Conservation (phyloP, 2,113 vertebrate species). For the Dolichallabes microphthalmus region DNA sequence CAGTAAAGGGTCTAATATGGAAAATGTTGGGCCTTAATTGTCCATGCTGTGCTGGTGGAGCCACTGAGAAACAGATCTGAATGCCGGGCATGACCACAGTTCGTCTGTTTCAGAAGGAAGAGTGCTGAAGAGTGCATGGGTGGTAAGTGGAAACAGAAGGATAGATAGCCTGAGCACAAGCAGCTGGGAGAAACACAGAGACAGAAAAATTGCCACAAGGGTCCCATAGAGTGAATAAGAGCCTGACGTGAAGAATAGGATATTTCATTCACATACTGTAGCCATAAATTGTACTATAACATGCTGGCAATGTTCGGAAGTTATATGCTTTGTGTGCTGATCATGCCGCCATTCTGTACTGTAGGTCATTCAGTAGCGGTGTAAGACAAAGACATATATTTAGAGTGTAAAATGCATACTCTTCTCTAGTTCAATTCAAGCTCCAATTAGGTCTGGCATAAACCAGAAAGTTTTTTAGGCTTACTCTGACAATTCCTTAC, state of each 20-base stretch:
- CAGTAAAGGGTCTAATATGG: slow-evolving; percentile 66
- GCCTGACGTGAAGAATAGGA: not conserved
- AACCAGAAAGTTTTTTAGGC: not conserved
- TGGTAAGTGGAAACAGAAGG: slow-evolving; percentile 42
- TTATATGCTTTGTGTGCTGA: not conserved
- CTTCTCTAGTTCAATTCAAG: not conserved
- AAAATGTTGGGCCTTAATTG: slow-evolving; percentile 68
- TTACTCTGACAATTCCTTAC: not conserved
- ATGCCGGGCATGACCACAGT: slow-evolving; percentile 46
- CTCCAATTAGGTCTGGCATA: not conserved
- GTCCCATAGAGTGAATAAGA: not conserved
- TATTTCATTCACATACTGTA: not conserved
- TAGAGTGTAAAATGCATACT: not conserved
- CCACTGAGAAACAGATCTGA: slow-evolving; percentile 50
- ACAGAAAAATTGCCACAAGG: slow-evolving; percentile 41
- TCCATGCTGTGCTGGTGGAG: slow-evolving; percentile 59
- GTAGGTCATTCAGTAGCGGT: not conserved
- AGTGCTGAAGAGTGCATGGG: slow-evolving; percentile 31
- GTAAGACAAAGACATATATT: not conserved
- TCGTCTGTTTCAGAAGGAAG: slow-evolving; percentile 40
- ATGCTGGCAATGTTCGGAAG: no score
- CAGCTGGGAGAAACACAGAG: slow-evolving; percentile 51
- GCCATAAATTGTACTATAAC: not conserved
- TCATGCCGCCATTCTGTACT: not conserved
- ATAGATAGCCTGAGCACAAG: slow-evolving; percentile 42